A percentile compares a stretch with the other conserved stretches of the same genome.
These are phyloP conservation scores for Pandemis cinnamomeana DNA, from an alignment of 2,888 invertebrate genomes.

Conservation along the genomic window DNA sequence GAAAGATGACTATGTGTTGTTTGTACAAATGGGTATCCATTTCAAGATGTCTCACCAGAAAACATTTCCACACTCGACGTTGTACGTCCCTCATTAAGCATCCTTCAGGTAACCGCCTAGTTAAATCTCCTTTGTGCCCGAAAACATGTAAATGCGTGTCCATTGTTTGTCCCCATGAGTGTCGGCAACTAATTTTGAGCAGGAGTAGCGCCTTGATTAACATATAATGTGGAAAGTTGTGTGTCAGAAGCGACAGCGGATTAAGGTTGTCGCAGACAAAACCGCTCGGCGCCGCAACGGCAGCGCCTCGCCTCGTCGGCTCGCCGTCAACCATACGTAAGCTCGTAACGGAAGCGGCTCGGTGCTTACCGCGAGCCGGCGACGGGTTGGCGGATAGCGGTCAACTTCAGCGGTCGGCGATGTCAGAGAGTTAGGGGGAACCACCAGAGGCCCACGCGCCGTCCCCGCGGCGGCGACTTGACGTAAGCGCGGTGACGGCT, in stretches of 20 bases:
- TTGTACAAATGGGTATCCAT: not conserved
- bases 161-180: conserved; percentile 39
- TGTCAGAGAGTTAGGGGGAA: too few relatives aligned
- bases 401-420: too few relatives aligned
- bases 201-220: conserved; percentile 37
- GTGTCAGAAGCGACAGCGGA: conserved; percentile 21
- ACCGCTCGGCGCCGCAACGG: too few relatives aligned
- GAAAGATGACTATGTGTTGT: too few relatives aligned
- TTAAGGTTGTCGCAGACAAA: not conserved
- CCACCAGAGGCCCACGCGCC: too few relatives aligned
- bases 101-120: conserved; percentile 32
- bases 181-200: conserved; percentile 38
- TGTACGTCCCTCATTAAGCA: conserved; percentile 21
- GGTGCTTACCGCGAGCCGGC: too few relatives aligned
- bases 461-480: too few relatives aligned
- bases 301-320: too few relatives aligned
- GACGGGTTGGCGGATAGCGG: too few relatives aligned
- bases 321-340: too few relatives aligned
- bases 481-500: too few relatives aligned
- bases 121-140: conserved; percentile 33
- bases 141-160: conserved; percentile 35
- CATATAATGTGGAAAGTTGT: conserved; percentile 35
- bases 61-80: conserved; percentile 14
- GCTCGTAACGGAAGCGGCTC: too few relatives aligned
- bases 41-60: not conserved